Conservation (phyloP, 2,797 vertebrate genomes). For the Dallia pectoralis region DNA sequence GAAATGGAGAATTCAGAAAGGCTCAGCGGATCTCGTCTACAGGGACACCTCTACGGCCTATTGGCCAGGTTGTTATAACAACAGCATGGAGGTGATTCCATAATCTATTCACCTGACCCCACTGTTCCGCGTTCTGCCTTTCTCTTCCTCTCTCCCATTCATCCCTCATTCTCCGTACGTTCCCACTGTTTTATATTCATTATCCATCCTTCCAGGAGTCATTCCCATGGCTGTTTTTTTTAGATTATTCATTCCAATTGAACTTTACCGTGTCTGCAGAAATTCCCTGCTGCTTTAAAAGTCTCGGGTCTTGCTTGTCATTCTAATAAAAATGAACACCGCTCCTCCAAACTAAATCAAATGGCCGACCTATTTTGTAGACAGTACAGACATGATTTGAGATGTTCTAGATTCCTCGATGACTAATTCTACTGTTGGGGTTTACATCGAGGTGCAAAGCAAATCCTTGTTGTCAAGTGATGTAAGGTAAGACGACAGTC, state of each 20-base stretch:
- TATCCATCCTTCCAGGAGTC: constrained; percentile 23
- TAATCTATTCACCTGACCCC: constrained; percentile 21
- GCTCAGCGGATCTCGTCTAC: neutral
- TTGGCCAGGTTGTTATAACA: neutral
- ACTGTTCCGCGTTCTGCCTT: neutral
- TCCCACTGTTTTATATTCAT: constrained; percentile 23
- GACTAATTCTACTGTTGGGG: neutral
- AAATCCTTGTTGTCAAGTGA: neutral
- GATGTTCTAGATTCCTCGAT: constrained; percentile 1
- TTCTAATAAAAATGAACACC: constrained; percentile 34
- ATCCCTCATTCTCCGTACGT: constrained; percentile 3
- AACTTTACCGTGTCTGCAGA: constrained; percentile 27
- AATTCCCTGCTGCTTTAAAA: constrained; percentile 28
- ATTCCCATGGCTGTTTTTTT: constrained; percentile 21
- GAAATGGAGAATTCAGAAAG: constrained; percentile 11
- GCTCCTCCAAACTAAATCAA: constrained; percentile 23
- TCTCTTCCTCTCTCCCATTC: neutral
- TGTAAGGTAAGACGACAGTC: neutral
- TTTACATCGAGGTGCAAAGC: neutral
- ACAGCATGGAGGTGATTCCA: neutral
- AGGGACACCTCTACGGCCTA: neutral
- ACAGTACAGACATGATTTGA: constrained; percentile 14
- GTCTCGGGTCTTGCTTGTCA: constrained; percentile 26
- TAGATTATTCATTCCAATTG: constrained; percentile 35
- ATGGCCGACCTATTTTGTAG: constrained; percentile 33